phyloP scores from a whole-genome alignment of 35 echinoderm and acorn worm genomes.

The Lytechinus pictus region DNA sequence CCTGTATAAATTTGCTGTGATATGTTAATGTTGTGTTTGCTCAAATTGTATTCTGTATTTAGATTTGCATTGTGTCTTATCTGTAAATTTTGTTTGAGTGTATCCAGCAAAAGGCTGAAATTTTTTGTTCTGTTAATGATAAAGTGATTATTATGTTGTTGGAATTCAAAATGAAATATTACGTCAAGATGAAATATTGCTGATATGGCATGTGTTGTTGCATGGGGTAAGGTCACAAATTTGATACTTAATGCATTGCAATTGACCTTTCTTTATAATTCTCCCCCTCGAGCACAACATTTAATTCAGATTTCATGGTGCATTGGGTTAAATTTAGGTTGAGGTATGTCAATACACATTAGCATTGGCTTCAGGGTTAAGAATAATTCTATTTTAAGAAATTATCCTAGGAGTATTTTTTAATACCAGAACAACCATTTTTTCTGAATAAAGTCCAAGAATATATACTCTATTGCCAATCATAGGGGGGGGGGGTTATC shows the following conservation, averaged over 20 bases:
- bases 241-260: too few species aligned
- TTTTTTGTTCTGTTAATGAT: background rate
- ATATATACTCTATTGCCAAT: too few species aligned
- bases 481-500: too few species aligned
- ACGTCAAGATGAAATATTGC: background rate
- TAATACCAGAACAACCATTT: background rate
- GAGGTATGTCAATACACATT: too few species aligned
- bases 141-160: background rate
- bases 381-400: too few species aligned
- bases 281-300: too few species aligned
- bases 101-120: background rate
- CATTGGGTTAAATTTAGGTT: too few species aligned
- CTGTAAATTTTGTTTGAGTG: background rate
- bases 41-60: background rate
- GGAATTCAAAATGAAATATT: background rate
- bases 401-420: too few species aligned
- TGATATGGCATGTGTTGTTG: background rate
- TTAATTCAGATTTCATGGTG: too few species aligned
- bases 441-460: too few species aligned
- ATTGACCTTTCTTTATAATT: too few species aligned
- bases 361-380: too few species aligned
- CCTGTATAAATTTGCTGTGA: conserved; percentile 12
- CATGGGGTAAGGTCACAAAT: background rate
- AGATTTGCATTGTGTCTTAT: background rate
- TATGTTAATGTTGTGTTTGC: background rate